Conservation (phyloP, 2,113 vertebrate species). For the Dasyprocta punctata region DNA sequence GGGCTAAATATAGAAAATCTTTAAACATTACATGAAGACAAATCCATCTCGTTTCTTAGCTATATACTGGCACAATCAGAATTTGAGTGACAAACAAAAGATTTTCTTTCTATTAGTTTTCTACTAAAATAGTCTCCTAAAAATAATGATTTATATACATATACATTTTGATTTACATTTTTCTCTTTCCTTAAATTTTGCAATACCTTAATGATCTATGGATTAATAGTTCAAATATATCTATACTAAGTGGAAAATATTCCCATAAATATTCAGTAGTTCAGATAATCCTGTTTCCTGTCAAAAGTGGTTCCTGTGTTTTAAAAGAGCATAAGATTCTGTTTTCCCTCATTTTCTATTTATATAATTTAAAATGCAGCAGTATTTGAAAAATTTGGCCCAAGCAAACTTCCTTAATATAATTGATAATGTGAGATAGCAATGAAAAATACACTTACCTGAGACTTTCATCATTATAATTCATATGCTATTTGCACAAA, state of each 20-base stretch:
- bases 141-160: slow-evolving; percentile 41
- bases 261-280: slow-evolving; percentile 49
- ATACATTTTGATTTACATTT: slow-evolving; percentile 55
- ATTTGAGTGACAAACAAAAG: slow-evolving; percentile 10
- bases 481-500: background rate
- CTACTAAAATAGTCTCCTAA: slow-evolving; percentile 43
- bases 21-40: slow-evolving; percentile 31
- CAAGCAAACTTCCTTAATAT: background rate
- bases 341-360: background rate
- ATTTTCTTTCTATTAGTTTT: slow-evolving; percentile 50
- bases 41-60: slow-evolving; percentile 43
- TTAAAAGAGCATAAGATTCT: background rate
- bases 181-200: background rate
- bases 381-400: slow-evolving; percentile 29
- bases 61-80: background rate
- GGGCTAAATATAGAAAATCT: background rate
- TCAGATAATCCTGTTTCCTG: background rate
- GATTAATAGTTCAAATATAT: slow-evolving; percentile 57
- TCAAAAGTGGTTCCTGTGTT: background rate
- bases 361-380: slow-evolving; percentile 37
- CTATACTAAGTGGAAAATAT: slow-evolving; percentile 26
- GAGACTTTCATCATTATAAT: slow-evolving; percentile 2
- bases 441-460: slow-evolving; percentile 11
- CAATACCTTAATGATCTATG: background rate
- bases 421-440: background rate